Base-by-base conservation (phyloP, 2,888 invertebrate genomes). In the Ichneumoninae sp. region DNA sequence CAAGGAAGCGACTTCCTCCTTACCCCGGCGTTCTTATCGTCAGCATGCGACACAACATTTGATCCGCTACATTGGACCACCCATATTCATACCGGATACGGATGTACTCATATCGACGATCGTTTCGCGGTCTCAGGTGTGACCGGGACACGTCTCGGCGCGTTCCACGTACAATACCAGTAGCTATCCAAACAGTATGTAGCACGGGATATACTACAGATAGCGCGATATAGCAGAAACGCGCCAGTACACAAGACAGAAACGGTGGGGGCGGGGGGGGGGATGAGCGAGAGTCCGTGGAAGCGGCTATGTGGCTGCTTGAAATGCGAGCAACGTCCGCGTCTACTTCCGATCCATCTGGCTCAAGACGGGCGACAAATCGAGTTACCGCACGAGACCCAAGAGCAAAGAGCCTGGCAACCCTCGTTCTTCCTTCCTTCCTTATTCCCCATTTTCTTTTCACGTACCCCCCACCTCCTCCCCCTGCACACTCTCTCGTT, bases 291-390 rank as follows among this genome's bases (percentile, higher is more conserved):
- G 65, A 65, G 57, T 71, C 60, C 60, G 77, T 80, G 71, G 22
- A 47, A 44, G 75, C 65, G 66, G 68, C 60, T 69, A 84, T 80
- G 82, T 85, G 85, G 86, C 90, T 91, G 89, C 88, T 91, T 91
- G 89, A 90, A 89, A 91, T 91, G 91, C 91, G 91, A 90, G 88
- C 86, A 88, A 89, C 90, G 89, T 91, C 87, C 90, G 89, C 89
- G 90, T 91, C 91, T 91, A 91, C 91, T 91, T 91, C 91, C 91
- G 91, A 91, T 91, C 91, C 91, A 91, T 91, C 91, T 91, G 91
- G 90, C 91, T 91, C 91, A 90, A 90, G 91, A 91, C 91, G 90
- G 91, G 90, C 91, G 91, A 91, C 91, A 91, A 91, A 91, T 91
- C 91, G 91, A 91, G 91, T 91, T 91, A 91, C 91, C 91, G 89